These are phyloP conservation scores for Dicyrtoma fusca DNA, from an alignment of 2,888 invertebrate species.

Conservation along the genomic window DNA sequence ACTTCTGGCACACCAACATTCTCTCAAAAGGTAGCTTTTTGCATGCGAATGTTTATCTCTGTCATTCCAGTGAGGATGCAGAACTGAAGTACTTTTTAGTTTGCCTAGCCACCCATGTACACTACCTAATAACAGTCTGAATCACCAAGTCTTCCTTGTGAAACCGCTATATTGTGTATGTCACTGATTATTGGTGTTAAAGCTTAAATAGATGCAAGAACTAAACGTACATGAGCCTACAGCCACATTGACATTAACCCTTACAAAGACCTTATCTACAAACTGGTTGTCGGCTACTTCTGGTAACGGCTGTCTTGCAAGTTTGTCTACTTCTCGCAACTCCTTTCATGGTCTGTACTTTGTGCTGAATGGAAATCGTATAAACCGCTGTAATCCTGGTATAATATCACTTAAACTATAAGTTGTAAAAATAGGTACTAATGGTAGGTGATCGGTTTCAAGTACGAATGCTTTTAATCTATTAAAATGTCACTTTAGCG, in stretches of 20 bases:
- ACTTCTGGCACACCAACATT: neutral
- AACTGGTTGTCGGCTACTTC: neutral
- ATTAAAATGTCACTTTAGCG: conserved; percentile 58
- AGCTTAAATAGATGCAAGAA: neutral
- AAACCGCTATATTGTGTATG: neutral
- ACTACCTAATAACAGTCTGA: neutral
- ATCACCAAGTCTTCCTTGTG: neutral
- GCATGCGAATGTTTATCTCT: neutral
- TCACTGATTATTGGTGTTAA: neutral
- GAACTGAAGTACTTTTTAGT: neutral
- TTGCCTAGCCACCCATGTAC: neutral
- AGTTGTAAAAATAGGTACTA: neutral
- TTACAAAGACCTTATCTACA: neutral
- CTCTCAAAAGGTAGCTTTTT: neutral
- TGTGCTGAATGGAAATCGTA: neutral
- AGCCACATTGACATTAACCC: no score
- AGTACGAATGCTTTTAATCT: conserved; percentile 56
- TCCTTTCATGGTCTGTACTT: neutral
- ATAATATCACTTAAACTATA: neutral
- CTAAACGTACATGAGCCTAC: neutral
- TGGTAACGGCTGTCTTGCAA: neutral
- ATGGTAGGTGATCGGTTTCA: conserved; percentile 60
- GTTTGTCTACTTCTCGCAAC: neutral
- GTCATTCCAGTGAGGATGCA: neutral
- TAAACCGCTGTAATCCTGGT: neutral